Evolutionary conservation across 2,113 vertebrate species (phyloP), one percentile per base, ranked within the genome.

Genomic region (Colaptes auratus): DNA sequence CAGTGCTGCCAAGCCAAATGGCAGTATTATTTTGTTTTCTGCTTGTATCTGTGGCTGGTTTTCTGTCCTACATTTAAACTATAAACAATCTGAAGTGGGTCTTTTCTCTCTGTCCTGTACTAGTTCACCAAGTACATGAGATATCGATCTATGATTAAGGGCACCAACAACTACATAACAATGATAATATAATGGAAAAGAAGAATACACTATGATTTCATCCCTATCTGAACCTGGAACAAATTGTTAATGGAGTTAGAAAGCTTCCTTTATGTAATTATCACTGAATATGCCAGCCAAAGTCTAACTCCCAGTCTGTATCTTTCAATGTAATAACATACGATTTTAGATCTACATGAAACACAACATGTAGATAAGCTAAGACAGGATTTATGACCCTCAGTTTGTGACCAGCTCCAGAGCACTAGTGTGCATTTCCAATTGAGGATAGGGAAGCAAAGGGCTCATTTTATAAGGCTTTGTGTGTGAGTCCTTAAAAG

Each of bases 231-330:
- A 83, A 46, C 50, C 65, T 86, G 61, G 69, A 96, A 89, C 50
- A 86, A 65, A 83, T 93, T 91, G 42, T 75, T 95, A 93, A 92
- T 88, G 65, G 66, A 93, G 91, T 91, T 92, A 94, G 58, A 61
- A 86, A 88, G 88, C 39, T 80, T 89, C 73, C 50, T 72, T 56
- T 90, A 77, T 67, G 35, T 12, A 88, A 89, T 92, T 88, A 88
- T 75, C 58, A 81, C 27, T 20, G 58, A 58, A 9, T 78, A 74
- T 0, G 2, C 81, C 75, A 94, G 61, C 33, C 55, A 30, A 77
- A 83, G 65, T n/a, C 73, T 67, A 90, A 55, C 42, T 87, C 50
- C 23, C 6, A n/a, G 71, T 53, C 35, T 28, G 4, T 52, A 61
- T 65, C 86, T 64, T 85, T 63, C 56, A 64, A 48, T 0, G 0